Percentiles rank a stretch among this genome's conserved stretches.
These are phyloP conservation scores for Bombus impatiens DNA, from an alignment of 1,140 invertebrate species.

Conservation along the genomic window DNA sequence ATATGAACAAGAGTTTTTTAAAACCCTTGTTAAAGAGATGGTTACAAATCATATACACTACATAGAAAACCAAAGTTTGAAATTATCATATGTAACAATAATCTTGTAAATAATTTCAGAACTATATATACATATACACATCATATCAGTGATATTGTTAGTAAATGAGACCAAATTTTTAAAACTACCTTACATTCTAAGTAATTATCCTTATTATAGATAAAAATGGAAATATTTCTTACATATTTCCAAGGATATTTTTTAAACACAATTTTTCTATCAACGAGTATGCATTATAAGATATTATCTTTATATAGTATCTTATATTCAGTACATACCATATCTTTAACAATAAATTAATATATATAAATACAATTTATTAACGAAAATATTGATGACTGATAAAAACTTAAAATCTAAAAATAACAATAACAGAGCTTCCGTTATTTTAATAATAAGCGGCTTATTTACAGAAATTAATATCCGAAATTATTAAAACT, in stretches of 20 bases:
- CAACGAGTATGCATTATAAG: conserved; percentile 1
- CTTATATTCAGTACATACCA: neutral
- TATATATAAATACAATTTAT: neutral
- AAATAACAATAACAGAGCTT: neutral
- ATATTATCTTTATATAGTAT: conserved; percentile 9
- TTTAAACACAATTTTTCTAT: conserved; percentile 25
- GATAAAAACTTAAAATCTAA: neutral
- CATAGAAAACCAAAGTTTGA: neutral
- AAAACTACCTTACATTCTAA: conserved; percentile 11
- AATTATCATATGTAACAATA: neutral
- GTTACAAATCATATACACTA: neutral
- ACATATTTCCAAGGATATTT: conserved; percentile 10
- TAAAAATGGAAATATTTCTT: neutral
- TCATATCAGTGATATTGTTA: neutral
- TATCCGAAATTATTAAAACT: conserved; percentile 1
- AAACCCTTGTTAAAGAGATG: neutral
- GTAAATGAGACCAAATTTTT: conserved; percentile 1
- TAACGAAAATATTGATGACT: neutral
- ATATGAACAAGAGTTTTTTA: neutral
- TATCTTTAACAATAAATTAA: conserved; percentile 3
- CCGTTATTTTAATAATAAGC: conserved; percentile 48
- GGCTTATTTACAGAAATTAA: conserved; percentile 25
- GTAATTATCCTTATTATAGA: neutral
- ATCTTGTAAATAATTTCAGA: conserved; percentile 22
- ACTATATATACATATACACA: neutral